Evolutionary conservation across 2,888 invertebrate genomes (phyloP), one percentile per base, ranked within the genome.

Genomic region (Nomada ruficornis): DNA sequence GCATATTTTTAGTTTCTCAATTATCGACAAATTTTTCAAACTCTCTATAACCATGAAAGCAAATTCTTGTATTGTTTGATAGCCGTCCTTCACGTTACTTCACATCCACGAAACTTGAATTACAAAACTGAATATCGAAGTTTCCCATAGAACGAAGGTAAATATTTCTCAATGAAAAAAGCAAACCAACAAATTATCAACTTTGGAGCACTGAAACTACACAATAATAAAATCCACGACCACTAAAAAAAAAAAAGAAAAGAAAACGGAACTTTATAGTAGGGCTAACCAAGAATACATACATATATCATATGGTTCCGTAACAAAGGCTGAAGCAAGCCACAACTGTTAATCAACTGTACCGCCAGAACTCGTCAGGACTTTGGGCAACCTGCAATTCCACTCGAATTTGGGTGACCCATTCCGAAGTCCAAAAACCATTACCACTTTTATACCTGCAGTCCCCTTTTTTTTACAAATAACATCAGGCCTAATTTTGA

Each of bases 281-380:
- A 47, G 71, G 42, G 63, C 52, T 62, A 65, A 65, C 55, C 47
- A 18, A 47, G 73, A 50, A 36, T 47, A 36, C 55, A 36, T 55
- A 13, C 47, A n/a, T 57, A 50, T 18, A 29, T 59, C 23, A 54
- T 64, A 29, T 26, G 29, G 63, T 72, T 72, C 64, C 55, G 63
- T 29, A 55, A 64, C 72, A 64, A 64, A 72, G 72, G 26, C 63
- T n/a, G 26, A 63, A 63, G 44, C 63, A 47, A 64, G 55, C 55
- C 72, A 42, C 55, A 72, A 72, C 72, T 63, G 72, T 72, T 72
- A 72, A 72, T 72, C 72, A 64, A 55, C 42, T 36, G 7, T 63
- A 55, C 59, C 69, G n/a, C 57, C 47, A 11, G 57, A 59, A 42
- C 59, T 59, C 47, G 69, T 59, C 57, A 67, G 47, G 47, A 44